Base-by-base conservation (phyloP, 2,888 invertebrate species). In the Rotaria socialis region DNA sequence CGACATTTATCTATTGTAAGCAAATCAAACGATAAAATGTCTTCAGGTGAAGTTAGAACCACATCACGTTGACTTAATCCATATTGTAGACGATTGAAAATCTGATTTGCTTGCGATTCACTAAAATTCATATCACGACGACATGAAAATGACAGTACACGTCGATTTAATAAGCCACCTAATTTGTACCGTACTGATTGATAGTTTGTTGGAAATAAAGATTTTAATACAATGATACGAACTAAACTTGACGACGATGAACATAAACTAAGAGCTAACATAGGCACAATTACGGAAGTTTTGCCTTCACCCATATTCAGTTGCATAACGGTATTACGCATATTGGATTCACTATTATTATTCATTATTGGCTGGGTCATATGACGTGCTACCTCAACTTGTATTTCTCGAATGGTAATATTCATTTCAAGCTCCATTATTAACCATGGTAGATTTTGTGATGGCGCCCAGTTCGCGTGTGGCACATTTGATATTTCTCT, bases 11-110 rank as follows among this genome's bases (percentile, higher is more conserved):
- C 60, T 60, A 60, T 60, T 11, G 60, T 60, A 27, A 60, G 60
- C 60, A 60, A 60, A 60, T 60, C 60, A n/a, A 60, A 60, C 24
- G 60, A 60, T 60, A 60, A 11, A 60, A 60, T 60, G n/a, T 60
- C 60, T n/a, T 60, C 60, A n/a, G 60, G 60, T 60, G 60, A 60
- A 60, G 60, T 60, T 60, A 60, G 60, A n/a, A 60, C n/a, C 7
- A 60, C 60, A 60, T 60, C 60, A 27, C 5, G 11, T 8, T 60
- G 6, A 10, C 60, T 60, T 60, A 60, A 60, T 60, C 60, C 60
- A 8, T 60, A 11, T 60, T 60, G 24, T 1, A 60, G 60, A 60
- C 60, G 60, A 60, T 60, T 27, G 60, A 60, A 60, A 27, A 60
- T n/a, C 11, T 60, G 24, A 60, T 60, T 60, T 7, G 11, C 60